Evolutionary conservation across 2,797 vertebrate species (phyloP), one percentile per base, ranked within the genome.

Genomic region (Catostomus latipinnis): DNA sequence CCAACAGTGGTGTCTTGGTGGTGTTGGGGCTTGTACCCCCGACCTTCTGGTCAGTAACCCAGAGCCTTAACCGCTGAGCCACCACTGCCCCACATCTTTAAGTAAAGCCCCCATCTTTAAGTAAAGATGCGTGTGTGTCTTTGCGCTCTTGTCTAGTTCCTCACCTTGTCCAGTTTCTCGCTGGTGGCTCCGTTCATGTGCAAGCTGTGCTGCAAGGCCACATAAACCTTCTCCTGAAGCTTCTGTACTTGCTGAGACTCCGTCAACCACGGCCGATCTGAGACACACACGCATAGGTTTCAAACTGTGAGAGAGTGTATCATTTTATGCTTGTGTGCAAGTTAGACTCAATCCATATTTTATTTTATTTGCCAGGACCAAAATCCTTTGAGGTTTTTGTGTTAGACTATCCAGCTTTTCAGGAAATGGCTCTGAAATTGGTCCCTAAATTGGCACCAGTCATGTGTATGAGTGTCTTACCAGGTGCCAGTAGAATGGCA

Each of bases 81-180:
- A 18, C 16, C 16, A 18, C 16, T 18, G n/a, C n/a, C n/a, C n/a
- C n/a, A n/a, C n/a, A n/a, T n/a, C n/a, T n/a, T n/a, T n/a, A n/a
- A n/a, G n/a, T n/a, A n/a, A n/a, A n/a, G n/a, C n/a, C n/a, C n/a
- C n/a, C n/a, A n/a, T n/a, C n/a, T n/a, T 34, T 34, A 34, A 34
- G 22, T 34, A 34, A 34, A 34, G 34, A 34, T 34, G 34, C 9
- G 49, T 50, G 49, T 50, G 49, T 56, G 13, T 6, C 5, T 56
- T 56, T n/a, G 5, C 5, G 13, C 53, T 14, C n/a, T n/a, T 56
- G 53, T 34, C 49, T 8, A 12, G 11, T 10, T 11, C 13, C 62
- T 87, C 85, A 96, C 96, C 95, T 96, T 96, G 0, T 96, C 95
- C 76, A 98, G 92, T 88, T 96, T 96, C 88, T 97, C 94, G 2